phyloP scores from a whole-genome alignment of 2,113 vertebrate genomes.

The Sylvilagus bachmani region DNA sequence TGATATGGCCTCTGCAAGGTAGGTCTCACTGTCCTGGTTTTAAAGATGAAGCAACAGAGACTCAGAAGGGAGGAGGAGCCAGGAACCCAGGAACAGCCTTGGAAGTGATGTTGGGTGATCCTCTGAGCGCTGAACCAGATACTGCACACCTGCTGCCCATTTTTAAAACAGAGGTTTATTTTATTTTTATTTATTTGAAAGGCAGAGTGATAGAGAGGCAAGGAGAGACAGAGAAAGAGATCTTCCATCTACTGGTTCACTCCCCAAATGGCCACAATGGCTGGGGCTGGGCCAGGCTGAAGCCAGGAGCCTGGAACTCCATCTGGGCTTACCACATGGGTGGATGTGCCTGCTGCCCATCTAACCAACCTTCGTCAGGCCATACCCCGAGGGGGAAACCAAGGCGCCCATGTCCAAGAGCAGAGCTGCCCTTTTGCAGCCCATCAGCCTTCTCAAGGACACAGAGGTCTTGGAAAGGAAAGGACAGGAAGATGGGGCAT shows the following conservation, averaged over 20 bases:
- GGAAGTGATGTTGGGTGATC: accelerated
- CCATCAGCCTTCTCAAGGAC: neutral
- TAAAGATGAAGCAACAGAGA: neutral
- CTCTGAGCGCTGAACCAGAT: neutral
- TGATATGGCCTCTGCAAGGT: neutral
- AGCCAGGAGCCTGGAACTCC: too few relatives aligned
- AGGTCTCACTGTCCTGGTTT: neutral
- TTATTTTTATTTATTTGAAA: too few relatives aligned
- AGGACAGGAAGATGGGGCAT: neutral
- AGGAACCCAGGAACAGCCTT: accelerated
- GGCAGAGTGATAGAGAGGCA: too few relatives aligned
- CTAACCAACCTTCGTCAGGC: neutral
- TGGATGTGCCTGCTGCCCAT: neutral
- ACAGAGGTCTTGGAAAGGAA: neutral
- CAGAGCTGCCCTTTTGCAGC: neutral
- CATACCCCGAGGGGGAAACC: neutral
- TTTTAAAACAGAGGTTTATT: too few relatives aligned
- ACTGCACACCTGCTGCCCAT: too few relatives aligned
- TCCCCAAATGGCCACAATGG: too few relatives aligned
- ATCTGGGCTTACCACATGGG: too few relatives aligned
- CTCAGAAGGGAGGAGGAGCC: neutral
- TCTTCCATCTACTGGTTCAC: too few relatives aligned
- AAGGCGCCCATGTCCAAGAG: too few relatives aligned
- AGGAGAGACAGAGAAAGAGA: too few relatives aligned
- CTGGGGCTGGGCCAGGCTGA: too few relatives aligned